These are phyloP conservation scores for Himalopsyche phryganea DNA, from an alignment of 1,140 invertebrate genomes.

Conservation along the genomic window DNA sequence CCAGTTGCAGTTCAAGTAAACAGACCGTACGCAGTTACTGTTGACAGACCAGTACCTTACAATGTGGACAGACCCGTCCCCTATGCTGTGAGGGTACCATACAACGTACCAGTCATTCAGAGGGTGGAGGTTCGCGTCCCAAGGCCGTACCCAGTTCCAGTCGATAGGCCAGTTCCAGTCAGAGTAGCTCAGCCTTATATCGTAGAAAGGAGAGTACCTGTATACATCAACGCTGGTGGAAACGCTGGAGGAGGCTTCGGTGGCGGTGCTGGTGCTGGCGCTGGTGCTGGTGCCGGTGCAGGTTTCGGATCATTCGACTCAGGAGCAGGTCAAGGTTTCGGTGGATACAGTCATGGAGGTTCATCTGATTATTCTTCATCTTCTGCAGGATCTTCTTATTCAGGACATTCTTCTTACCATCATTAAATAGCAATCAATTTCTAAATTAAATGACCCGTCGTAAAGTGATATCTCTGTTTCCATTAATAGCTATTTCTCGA, in stretches of 20 bases:
- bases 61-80: constrained; percentile 33
- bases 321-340: not conserved
- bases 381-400: constrained; percentile 16
- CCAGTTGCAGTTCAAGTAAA: constrained; percentile 19
- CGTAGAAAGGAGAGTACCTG: constrained; percentile 34
- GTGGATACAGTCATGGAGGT: not conserved
- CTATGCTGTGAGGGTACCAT: constrained; percentile 32
- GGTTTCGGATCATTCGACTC: not conserved
- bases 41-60: constrained; percentile 39
- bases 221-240: constrained; percentile 21
- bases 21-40: constrained; percentile 38
- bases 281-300: not conserved
- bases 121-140: constrained; percentile 41
- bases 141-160: constrained; percentile 39
- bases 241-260: not conserved
- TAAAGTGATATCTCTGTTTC: too few species aligned
- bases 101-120: constrained; percentile 43
- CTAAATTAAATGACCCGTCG: too few species aligned
- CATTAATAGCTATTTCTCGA: too few species aligned
- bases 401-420: too few species aligned
- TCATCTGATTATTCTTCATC: constrained; percentile 11
- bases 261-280: not conserved
- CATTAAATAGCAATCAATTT: too few species aligned
- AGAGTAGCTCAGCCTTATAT: constrained; percentile 24
- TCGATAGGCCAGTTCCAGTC: constrained; percentile 44